Conservation (phyloP, 2,888 invertebrate species). For the Latrodectus hesperus region DNA sequence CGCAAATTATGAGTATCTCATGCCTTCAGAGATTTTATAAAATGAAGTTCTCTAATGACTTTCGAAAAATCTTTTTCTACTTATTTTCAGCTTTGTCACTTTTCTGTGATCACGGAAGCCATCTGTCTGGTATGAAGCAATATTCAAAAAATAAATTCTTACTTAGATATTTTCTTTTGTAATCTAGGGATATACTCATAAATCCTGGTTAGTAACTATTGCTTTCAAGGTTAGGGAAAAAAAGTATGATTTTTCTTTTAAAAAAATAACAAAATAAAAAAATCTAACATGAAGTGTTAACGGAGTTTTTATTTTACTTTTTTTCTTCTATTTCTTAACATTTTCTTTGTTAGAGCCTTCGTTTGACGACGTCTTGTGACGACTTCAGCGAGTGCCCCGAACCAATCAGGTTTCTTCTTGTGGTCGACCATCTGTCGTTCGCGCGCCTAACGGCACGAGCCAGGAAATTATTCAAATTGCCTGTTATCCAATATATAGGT, state of each 20-base stretch:
- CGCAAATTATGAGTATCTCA: no score
- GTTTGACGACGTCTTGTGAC: neutral
- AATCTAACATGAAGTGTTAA: neutral
- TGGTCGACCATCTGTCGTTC: conserved; percentile 30
- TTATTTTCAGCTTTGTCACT: neutral
- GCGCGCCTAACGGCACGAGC: conserved; percentile 9
- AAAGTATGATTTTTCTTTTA: neutral
- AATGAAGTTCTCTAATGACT: no score
- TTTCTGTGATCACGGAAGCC: conserved; percentile 10
- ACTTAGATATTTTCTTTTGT: neutral
- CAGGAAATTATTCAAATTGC: conserved; percentile 14
- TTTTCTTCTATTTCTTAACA: neutral
- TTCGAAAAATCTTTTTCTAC: no score
- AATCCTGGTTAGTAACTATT: conserved; percentile 4
- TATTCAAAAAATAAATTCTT: neutral
- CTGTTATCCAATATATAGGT: neutral
- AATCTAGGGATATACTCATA: neutral
- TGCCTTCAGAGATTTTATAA: no score
- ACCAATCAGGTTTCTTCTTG: conserved; percentile 13
- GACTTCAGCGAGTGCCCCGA: neutral
- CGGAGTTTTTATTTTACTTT: neutral
- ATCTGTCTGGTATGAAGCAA: conserved; percentile 11
- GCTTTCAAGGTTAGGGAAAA: neutral
- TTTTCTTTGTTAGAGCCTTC: no score
- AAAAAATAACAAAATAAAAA: neutral